Base-by-base conservation (phyloP, 2,888 invertebrate species). In the Netelia virgata region DNA sequence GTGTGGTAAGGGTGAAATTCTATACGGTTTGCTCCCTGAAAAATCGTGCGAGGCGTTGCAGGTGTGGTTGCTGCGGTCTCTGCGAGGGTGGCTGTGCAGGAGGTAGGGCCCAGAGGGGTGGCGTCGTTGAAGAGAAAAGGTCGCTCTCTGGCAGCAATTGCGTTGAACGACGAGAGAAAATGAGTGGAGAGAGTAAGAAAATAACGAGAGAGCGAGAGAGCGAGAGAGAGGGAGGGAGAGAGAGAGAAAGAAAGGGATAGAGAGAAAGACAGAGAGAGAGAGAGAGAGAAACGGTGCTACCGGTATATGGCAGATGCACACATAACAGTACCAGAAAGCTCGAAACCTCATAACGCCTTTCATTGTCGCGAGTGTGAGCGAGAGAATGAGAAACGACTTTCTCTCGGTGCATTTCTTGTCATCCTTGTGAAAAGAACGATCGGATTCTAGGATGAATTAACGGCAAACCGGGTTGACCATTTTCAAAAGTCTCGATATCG, bases 41-140 rank as follows among this genome's bases (percentile, higher is more conserved):
- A 70, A 75, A 82, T 78, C 55, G 77, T 73, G 82, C 78, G 83
- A 80, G 83, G 53, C 53, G 57, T 63, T 64, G 70, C 68, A 75
- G 79, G 74, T 66, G 64, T 28, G 68, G 75, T 87, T 61, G 81
- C 64, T 81, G 80, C 80, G 83, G 82, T 72, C 79, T 83, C 83
- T 83, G 80, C 59, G 70, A 43, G 59, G 59, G 72, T 59, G 9
- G 64, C 53, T 36, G 53, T n/a, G 16, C 16, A 14, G 14, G 50
- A 8, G 50, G 23, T n/a, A 59, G 69, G 14, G 47, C 20, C 18
- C 18, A 55, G 57, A 55, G 73, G 61, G 61, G 41, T 47, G 66
- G 73, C 47, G 59, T 70, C 72, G 84, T 53, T 23, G 47, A 70
- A 68, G 68, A 77, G n/a, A 81, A 81, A 80, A 80, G 59, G 73